These are phyloP conservation scores for Pterocles gutturalis DNA, from an alignment of 2,113 vertebrate species.

Conservation along the genomic window DNA sequence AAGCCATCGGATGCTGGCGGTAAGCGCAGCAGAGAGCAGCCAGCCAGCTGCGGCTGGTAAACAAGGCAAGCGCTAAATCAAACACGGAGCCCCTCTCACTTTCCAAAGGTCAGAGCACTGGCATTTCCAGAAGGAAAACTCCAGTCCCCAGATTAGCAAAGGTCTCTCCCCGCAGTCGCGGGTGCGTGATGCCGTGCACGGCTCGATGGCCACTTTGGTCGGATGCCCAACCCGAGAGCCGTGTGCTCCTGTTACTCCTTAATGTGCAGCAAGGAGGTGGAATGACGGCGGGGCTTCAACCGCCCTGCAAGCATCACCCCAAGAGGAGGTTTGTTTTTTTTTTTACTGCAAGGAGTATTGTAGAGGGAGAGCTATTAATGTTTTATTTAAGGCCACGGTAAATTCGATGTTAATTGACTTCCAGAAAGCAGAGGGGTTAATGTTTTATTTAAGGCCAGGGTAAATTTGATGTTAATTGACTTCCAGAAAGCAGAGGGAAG, in stretches of 20 bases:
- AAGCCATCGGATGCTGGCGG: constrained; percentile 7
- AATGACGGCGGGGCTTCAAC: rapidly evolving
- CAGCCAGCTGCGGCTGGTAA: not conserved
- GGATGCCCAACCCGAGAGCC: rapidly evolving
- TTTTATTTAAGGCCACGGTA: not conserved
- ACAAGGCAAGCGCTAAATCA: not conserved
- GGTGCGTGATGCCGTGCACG: rapidly evolving
- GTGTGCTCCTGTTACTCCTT: rapidly evolving
- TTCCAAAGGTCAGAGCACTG: constrained; percentile 1
- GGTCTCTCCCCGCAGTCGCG: not conserved
- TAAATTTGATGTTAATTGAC: not conserved
- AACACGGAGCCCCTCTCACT: not conserved
- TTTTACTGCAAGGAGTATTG: not conserved
- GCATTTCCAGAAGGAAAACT: not conserved
- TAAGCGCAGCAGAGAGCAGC: not conserved
- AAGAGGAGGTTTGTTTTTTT: no score
- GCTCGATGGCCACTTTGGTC: not conserved
- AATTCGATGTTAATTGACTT: not conserved
- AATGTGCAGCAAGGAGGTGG: no score
- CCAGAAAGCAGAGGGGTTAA: not conserved
- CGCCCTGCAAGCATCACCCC: not conserved
- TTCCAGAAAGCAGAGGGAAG: not conserved
- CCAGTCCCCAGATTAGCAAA: not conserved
- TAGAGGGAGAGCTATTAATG: not conserved
- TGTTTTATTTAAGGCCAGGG: not conserved